Conservation (phyloP, 2,113 vertebrate genomes). For the Calyptomena viridis region DNA sequence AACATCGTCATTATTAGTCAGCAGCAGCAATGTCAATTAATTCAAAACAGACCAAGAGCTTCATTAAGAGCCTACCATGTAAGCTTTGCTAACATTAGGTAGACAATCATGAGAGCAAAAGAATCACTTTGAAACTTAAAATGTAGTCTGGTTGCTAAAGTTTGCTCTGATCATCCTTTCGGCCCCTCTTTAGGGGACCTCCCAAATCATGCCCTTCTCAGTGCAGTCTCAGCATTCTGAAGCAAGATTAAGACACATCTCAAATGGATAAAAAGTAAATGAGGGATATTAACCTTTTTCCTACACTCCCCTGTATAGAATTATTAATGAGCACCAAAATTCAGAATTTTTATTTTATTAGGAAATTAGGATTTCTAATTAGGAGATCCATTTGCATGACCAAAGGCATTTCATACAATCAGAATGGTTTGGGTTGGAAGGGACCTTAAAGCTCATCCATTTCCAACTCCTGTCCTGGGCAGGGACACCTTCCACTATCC, state of each 20-base stretch:
- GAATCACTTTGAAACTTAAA: neutral
- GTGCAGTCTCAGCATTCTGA: neutral
- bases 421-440: neutral
- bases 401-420: neutral
- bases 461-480: neutral
- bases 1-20: neutral
- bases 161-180: neutral
- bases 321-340: neutral
- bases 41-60: neutral
- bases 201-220: neutral
- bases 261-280: neutral
- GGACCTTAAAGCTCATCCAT: accelerated
- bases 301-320: neutral
- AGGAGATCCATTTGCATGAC: too few species aligned
- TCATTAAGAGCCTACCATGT: neutral
- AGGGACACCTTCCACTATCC: neutral
- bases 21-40: neutral
- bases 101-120: neutral
- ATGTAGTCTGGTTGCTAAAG: neutral
- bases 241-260: neutral
- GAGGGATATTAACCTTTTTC: neutral
- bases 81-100: neutral
- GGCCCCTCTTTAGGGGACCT: neutral
- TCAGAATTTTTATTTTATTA: accelerated
- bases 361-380: neutral